These are phyloP conservation scores for Acleris emargana DNA, from an alignment of 2,888 invertebrate genomes.

Conservation along the genomic window DNA sequence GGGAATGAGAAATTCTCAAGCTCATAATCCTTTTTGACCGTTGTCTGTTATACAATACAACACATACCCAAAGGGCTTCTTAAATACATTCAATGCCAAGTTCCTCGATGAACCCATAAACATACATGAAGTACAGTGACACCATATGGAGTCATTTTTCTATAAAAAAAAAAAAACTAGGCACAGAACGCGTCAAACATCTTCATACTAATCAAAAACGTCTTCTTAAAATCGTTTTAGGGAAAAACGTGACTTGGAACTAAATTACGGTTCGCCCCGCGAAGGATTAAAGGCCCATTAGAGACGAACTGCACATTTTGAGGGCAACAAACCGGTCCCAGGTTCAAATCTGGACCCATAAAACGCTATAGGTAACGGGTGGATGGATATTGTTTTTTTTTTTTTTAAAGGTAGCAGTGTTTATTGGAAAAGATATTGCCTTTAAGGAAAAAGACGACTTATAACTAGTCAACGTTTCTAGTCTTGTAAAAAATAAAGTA, in stretches of 20 bases:
- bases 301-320: conserved; percentile 41
- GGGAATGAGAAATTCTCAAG: no score
- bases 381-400: not conserved
- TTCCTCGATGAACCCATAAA: no score
- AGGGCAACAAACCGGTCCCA: conserved; percentile 54
- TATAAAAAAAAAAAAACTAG: no score
- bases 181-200: conserved; percentile 8
- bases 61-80: no score
- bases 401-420: not conserved
- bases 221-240: conserved; percentile 29
- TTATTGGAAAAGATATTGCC: no score
- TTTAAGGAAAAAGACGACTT: no score
- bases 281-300: conserved; percentile 28
- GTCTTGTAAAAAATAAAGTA: no score
- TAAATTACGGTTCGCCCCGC: conserved; percentile 27
- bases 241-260: conserved; percentile 30
- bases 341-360: conserved; percentile 28
- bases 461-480: no score
- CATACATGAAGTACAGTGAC: no score
- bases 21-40: no score
- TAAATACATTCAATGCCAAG: no score
- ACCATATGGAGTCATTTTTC: not conserved
- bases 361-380: conserved; percentile 21
- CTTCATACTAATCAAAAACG: conserved; percentile 26
- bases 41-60: no score